Evolutionary conservation across 2,888 invertebrate species (phyloP).

Genomic region (Salticus scenicus): DNA sequence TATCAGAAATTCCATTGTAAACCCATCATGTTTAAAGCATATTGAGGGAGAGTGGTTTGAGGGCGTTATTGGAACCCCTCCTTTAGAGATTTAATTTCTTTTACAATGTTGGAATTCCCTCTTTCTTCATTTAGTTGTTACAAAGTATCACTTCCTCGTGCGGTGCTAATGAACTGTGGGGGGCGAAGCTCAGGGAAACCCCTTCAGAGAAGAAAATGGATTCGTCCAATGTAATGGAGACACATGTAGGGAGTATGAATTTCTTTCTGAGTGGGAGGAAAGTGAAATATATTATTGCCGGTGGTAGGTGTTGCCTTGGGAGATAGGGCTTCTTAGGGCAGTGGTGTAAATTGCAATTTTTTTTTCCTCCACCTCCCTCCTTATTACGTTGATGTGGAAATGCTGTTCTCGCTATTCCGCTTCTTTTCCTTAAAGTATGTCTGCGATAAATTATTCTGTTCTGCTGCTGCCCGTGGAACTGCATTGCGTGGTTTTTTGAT

Average conservation of each 20-base stretch:
- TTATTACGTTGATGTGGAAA: neutral
- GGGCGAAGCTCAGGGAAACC: neutral
- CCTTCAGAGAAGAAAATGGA: neutral
- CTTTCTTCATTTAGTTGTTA: no score
- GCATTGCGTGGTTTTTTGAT: no score
- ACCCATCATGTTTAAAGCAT: no score
- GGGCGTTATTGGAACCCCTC: no score
- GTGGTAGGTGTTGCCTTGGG: neutral
- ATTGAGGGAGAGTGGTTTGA: no score
- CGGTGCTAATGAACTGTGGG: no score
- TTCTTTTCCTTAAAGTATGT: neutral
- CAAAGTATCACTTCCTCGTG: no score
- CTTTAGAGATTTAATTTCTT: no score
- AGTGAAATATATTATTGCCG: neutral
- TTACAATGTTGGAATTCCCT: no score
- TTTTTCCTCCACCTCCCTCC: neutral
- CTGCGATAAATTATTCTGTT: neutral
- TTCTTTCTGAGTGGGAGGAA: neutral
- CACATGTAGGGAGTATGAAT: neutral
- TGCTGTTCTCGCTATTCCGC: neutral
- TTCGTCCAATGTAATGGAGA: neutral
- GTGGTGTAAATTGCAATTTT: conserved; percentile 1
- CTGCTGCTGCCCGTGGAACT: no score
- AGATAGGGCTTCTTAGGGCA: neutral
- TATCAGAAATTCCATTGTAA: no score